Percentiles rank a stretch among this genome's conserved stretches.
Conservation (phyloP, 2,797 vertebrate genomes). For the Enteromius afrohamiltoni region DNA sequence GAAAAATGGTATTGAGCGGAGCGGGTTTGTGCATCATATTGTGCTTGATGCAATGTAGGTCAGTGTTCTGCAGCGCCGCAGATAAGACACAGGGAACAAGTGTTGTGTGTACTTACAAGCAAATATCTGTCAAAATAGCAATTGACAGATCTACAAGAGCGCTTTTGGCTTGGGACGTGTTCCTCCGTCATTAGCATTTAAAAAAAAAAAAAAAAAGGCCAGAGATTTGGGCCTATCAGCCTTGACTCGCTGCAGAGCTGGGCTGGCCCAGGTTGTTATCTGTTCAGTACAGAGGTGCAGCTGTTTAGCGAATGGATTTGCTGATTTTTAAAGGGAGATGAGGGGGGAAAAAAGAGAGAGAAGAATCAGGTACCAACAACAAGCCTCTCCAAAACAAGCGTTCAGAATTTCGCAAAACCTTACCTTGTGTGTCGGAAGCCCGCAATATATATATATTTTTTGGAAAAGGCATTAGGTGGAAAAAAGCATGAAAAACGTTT, state of each 20-base stretch:
- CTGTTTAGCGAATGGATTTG: slow-evolving; percentile 99
- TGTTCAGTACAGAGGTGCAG: slow-evolving; percentile 99
- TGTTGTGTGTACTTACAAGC: slow-evolving; percentile 99
- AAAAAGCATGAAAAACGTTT: slow-evolving; percentile 79
- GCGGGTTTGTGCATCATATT: slow-evolving; percentile 97
- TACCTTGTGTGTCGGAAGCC: slow-evolving; percentile 87
- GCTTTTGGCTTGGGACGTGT: slow-evolving; percentile 96
- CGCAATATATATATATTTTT: slow-evolving; percentile 80
- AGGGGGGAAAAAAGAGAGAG: slow-evolving; percentile 76
- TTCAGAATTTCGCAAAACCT: slow-evolving; percentile 76
- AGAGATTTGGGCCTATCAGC: slow-evolving; percentile 99
- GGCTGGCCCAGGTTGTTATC: slow-evolving; percentile 99
- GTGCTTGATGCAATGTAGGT: slow-evolving; percentile 99
- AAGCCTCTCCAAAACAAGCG: slow-evolving; percentile 85
- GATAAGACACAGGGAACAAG: slow-evolving; percentile 99
- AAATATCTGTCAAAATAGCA: slow-evolving; percentile 99
- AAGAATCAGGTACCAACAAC: slow-evolving; percentile 98
- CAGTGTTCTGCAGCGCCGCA: slow-evolving; percentile 97
- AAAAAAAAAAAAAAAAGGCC: slow-evolving; percentile 83
- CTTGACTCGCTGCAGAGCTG: slow-evolving; percentile 95
- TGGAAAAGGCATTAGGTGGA: slow-evolving; percentile 85
- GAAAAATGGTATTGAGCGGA: slow-evolving; percentile 95
- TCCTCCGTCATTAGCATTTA: slow-evolving; percentile 99
- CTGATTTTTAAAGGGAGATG: slow-evolving; percentile 99
- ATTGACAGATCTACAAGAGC: slow-evolving; percentile 99